phyloP scores from a whole-genome alignment of 2,113 vertebrate genomes.

The Microcebus lehilahytsara region DNA sequence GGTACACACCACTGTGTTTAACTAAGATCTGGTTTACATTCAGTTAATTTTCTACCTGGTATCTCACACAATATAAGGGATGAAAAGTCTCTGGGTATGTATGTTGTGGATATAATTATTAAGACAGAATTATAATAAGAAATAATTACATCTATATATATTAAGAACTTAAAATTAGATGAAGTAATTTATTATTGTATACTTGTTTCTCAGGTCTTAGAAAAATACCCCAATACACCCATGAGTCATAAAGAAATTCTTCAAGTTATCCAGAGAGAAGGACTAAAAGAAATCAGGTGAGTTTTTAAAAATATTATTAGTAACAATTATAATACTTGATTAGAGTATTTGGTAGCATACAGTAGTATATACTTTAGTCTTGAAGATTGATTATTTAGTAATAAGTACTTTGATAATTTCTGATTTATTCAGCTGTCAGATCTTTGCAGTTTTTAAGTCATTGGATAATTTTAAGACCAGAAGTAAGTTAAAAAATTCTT shows the following conservation, averaged over 20 bases:
- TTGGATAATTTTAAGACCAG: constrained; percentile 38
- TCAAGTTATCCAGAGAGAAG: constrained; percentile 97
- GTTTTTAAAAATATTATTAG: constrained; percentile 61
- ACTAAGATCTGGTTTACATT: neutral
- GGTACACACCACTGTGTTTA: too few species aligned
- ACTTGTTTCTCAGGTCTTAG: constrained; percentile 90
- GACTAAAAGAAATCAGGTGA: constrained; percentile 98
- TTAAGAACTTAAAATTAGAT: constrained; percentile 36
- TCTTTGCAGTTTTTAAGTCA: constrained; percentile 5
- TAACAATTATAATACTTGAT: constrained; percentile 14
- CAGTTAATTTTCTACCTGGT: neutral
- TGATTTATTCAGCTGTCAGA: constrained; percentile 38
- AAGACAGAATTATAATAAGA: neutral
- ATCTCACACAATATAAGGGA: neutral
- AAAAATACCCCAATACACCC: constrained; percentile 98
- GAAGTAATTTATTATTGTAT: constrained; percentile 67
- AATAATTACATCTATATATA: neutral
- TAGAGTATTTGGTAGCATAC: neutral
- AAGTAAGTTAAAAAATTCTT: constrained; percentile 44
- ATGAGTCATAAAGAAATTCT: constrained; percentile 99
- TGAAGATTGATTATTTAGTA: constrained; percentile 40
- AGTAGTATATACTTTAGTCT: neutral
- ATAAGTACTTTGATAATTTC: constrained; percentile 48
- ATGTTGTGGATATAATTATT: constrained; percentile 40
- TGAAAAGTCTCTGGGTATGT: constrained; percentile 35